phyloP scores from a whole-genome alignment of 2,797 vertebrate genomes.

The Denticeps clupeoides region DNA sequence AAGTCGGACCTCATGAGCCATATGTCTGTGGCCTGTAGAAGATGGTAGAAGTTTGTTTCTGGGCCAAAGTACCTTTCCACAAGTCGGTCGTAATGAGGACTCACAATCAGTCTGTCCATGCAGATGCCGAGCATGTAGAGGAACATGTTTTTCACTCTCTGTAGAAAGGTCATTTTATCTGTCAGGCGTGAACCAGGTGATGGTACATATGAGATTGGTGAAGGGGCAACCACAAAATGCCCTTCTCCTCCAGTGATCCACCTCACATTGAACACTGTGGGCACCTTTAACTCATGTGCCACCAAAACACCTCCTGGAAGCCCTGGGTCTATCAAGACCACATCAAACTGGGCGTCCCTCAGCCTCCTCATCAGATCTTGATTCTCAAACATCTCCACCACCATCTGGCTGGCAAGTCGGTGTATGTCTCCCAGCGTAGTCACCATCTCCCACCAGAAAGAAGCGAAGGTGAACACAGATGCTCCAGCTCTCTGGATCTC shows the following conservation, averaged over 20 bases:
- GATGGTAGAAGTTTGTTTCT: conserved; percentile 47
- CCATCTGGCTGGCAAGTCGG: conserved; percentile 40
- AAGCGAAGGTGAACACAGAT: conserved; percentile 5
- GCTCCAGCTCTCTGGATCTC: conserved; percentile 27
- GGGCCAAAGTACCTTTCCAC: conserved; percentile 46
- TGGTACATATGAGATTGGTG: conserved; percentile 54
- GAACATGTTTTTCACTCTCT: conserved; percentile 45
- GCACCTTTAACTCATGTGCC: conserved; percentile 51
- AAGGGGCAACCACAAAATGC: conserved; percentile 50
- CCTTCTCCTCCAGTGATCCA: conserved; percentile 56
- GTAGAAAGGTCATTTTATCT: conserved; percentile 44
- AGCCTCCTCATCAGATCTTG: conserved; percentile 44
- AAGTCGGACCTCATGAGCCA: conserved; percentile 67
- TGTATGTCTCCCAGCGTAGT: conserved; percentile 31
- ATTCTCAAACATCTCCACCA: conserved; percentile 50
- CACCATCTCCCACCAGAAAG: conserved; percentile 45
- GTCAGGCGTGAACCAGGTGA: conserved; percentile 18
- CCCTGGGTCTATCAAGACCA: conserved; percentile 52
- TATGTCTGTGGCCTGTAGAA: conserved; percentile 51
- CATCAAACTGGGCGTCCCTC: conserved; percentile 36
- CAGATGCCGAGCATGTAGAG: conserved; percentile 30
- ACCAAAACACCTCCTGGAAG: conserved; percentile 49
- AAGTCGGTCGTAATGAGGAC: conserved; percentile 42
- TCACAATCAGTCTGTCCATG: conserved; percentile 33
- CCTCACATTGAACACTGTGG: conserved; percentile 45